These are phyloP conservation scores for Sebastes cheni DNA, from an alignment of 2,797 vertebrate species.

Conservation along the genomic window DNA sequence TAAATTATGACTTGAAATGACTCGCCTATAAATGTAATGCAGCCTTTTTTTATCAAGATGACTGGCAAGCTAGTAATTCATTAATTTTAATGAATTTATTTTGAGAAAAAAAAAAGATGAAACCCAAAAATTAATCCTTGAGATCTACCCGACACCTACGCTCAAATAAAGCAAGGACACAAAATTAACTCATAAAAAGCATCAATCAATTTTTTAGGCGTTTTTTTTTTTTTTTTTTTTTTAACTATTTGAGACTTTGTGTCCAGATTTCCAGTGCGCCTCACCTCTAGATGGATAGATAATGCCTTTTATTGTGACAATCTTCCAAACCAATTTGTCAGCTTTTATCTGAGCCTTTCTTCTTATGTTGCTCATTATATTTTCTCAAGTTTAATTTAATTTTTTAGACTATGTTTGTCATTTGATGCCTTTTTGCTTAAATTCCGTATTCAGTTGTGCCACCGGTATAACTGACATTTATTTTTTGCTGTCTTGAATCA, in stretches of 20 bases:
- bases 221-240: not conserved
- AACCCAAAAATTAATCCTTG: not conserved
- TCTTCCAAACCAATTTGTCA: not conserved
- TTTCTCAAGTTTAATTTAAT: not conserved
- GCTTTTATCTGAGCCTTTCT: not conserved
- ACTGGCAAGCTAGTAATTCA: not conserved
- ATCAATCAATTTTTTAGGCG: not conserved
- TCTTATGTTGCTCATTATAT: not conserved
- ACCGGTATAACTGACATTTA: not conserved
- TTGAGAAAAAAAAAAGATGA: not conserved
- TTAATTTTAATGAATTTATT: not conserved
- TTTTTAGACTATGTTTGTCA: not conserved
- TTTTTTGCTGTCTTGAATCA: not conserved
- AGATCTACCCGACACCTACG: not conserved
- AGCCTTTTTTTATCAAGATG: not conserved
- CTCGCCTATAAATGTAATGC: not conserved
- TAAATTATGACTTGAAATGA: not conserved
- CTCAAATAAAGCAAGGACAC: not conserved
- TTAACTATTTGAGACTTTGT: not conserved
- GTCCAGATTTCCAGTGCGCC: not conserved
- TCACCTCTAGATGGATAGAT: not conserved
- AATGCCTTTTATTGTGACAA: slow-evolving; percentile 30
- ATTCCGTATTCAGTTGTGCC: not conserved
- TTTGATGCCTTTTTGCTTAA: not conserved
- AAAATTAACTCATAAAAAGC: not conserved